A percentile compares a stretch with the other conserved stretches of the same genome.
phyloP scores from a whole-genome alignment of 2,888 invertebrate genomes.

The Xestia rhomboidea region DNA sequence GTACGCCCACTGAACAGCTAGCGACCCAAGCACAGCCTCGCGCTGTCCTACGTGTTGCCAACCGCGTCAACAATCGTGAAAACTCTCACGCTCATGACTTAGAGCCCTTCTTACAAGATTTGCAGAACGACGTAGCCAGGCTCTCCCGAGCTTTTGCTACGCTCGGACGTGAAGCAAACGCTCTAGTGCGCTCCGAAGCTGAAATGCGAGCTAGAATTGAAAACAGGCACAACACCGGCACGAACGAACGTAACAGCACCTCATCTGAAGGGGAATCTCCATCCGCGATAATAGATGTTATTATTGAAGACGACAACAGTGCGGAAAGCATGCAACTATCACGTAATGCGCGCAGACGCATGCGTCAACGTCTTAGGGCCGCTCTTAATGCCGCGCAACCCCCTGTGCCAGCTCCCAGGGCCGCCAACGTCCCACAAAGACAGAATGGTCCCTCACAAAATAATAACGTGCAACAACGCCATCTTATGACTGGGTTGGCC shows the following conservation, averaged over 20 bases:
- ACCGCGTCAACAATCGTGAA: conserved; percentile 74
- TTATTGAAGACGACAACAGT: conserved; percentile 51
- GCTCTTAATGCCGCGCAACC: conserved; percentile 74
- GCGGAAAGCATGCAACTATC: conserved; percentile 69
- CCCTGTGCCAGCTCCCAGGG: conserved; percentile 55
- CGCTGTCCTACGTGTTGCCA: conserved; percentile 85
- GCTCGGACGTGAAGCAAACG: conserved; percentile 80
- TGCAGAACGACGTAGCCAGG: conserved; percentile 82
- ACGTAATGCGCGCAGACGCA: conserved; percentile 83
- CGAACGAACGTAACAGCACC: conserved; percentile 50
- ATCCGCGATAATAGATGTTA: conserved; percentile 52
- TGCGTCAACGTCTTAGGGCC: conserved; percentile 80
- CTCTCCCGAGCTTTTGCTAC: conserved; percentile 83
- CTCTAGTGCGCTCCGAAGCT: conserved; percentile 77
- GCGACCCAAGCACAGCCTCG: conserved; percentile 80
- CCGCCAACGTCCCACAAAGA: conserved; percentile 50
- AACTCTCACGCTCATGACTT: conserved; percentile 71
- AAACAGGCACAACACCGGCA: conserved; percentile 58
- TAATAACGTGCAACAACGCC: conserved; percentile 38
- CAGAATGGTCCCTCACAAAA: conserved; percentile 66
- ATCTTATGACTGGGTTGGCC: conserved; percentile 54
- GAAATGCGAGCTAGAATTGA: conserved; percentile 77
- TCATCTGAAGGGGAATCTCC: conserved; percentile 55
- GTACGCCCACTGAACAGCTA: conserved; percentile 79
- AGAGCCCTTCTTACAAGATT: conserved; percentile 80